Evolutionary conservation across 53 echinoderm and acorn worm genomes (phyloP).

Genomic region (Holothuria leucospilota): DNA sequence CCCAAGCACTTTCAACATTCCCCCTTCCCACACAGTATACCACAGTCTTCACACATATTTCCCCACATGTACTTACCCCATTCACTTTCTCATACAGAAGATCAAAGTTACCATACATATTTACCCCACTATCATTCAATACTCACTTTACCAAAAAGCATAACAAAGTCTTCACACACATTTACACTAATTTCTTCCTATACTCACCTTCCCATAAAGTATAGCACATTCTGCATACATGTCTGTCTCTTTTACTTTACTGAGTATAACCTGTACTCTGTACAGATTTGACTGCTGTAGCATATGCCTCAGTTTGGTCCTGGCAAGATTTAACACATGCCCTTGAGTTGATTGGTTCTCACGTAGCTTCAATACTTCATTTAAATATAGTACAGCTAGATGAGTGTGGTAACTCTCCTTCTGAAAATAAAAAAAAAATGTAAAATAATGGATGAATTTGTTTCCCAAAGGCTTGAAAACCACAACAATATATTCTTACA

Average conservation of each 20-base stretch:
- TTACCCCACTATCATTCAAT: not conserved
- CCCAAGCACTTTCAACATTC: no score
- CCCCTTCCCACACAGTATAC: not conserved
- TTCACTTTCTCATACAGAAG: no score
- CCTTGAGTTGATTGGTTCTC: constrained; percentile 53
- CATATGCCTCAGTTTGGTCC: constrained; percentile 95
- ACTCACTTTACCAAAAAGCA: not conserved
- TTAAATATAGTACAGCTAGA: constrained; percentile 90
- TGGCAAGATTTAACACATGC: constrained; percentile 76
- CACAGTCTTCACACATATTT: not conserved
- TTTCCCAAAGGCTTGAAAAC: not conserved
- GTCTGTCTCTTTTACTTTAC: constrained; percentile 97
- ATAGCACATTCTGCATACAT: constrained; percentile 99
- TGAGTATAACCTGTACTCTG: constrained; percentile 88
- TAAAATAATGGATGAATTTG: not conserved
- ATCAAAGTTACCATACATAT: no score
- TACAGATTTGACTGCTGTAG: constrained; percentile 84
- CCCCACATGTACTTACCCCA: no score
- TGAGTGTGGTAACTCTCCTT: constrained; percentile 99
- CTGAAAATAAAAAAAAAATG: constrained; percentile 46
- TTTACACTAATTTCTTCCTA: not conserved
- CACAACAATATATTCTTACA: not conserved
- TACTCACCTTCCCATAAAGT: constrained; percentile 94
- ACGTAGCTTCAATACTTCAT: constrained; percentile 81
- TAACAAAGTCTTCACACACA: not conserved